Base-by-base conservation (phyloP, 2,113 vertebrate species). In the Otolemur garnettii region DNA sequence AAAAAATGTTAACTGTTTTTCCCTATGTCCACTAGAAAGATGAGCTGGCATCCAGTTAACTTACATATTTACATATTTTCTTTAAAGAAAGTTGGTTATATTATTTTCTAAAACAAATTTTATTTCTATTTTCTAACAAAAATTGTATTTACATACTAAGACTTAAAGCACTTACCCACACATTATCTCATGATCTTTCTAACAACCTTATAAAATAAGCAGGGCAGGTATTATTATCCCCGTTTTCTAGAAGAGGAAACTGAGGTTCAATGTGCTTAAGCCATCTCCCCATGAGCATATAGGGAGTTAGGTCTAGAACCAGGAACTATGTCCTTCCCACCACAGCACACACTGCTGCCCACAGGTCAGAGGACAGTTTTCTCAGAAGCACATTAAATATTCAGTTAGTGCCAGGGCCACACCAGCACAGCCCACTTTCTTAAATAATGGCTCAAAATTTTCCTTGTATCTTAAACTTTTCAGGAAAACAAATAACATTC, bases 21-120 rank as follows among this genome's bases (percentile, higher is more conserved):
- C 35, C 59, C 96, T 92, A 19, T 64, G 77, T 89, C 91, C 53
- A 80, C 60, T 93, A 96, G 77, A 96, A 69, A 91, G 33, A 72
- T 2, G 50, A 91, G 55, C 59, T 85, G 38, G 77, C 35, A 62
- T 79, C 87, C 75, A 57, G 55, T 19, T 45, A 94, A 38, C 80
- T 90, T 72, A 94, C 17, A 69, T 22, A 79, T n/a, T 62, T 38
- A 92, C 19, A 8, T 35, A 26, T 66, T 77, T 84, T 90, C 86
- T 92, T 50, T 30, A 71, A 93, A 90, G 28, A 87, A 89, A 95
- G 35, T 66, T 82, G 71, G 33, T 91, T 90, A 86, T 66, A 7
- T 26, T 42, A 64, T 35, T 92, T 81, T 69, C 75, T 64, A 88
- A 55, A 82, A 64, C 60, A 88, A 79, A 74, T 30, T 53, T 38